Base-by-base conservation (phyloP, 64 coral and sea anemone species). In the Anthopleura sola region DNA sequence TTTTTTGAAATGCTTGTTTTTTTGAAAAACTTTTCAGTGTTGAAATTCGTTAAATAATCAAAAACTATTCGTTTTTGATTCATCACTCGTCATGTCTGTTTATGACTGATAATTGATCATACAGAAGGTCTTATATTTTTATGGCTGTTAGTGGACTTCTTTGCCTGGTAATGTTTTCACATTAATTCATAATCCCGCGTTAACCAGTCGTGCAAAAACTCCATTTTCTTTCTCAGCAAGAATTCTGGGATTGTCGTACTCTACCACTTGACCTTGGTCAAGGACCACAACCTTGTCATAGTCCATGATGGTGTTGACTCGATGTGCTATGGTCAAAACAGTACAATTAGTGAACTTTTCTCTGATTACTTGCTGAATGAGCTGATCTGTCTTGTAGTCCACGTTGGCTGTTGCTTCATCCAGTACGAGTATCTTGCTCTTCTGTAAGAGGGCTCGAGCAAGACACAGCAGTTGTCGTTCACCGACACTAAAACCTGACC, bases 261-360 rank as follows among this genome's bases (percentile, higher is more conserved):
- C 88, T 31, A 94, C 51, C 29, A 87, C 85, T 51, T 82, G 62
- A 69, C 92, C 92, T 16, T 84, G 58, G 5, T 93, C 92, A 75
- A 93, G 48, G 39, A 93, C 92, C 78, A 93, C 49, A 28, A 93
- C 49, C 58, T 68, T 87, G 48, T 87, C 91, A 74, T 92, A 88
- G 32, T 92, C 91, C 86, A 88, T 58, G 24, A 90, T 86, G 36
- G 89, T 90, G 83, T 90, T 90, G 0, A 90, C 24, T 33, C 89
- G 71, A 60, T 86, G 89, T 36, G 89, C 89, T 66, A 91, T 91
- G 29, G 84, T 91, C 10, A 91, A 23, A 0, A 86, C 84, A 12
- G 84, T 86, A 37, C 60, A 81, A 17, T 81, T 31, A 3, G 7
- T 38, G 38, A 81, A 88, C 54, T 46, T 57, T 14, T 57, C n/a